Base-by-base conservation (phyloP, 92 coral and sea anemone species). In the Umimayanthus kanabou region DNA sequence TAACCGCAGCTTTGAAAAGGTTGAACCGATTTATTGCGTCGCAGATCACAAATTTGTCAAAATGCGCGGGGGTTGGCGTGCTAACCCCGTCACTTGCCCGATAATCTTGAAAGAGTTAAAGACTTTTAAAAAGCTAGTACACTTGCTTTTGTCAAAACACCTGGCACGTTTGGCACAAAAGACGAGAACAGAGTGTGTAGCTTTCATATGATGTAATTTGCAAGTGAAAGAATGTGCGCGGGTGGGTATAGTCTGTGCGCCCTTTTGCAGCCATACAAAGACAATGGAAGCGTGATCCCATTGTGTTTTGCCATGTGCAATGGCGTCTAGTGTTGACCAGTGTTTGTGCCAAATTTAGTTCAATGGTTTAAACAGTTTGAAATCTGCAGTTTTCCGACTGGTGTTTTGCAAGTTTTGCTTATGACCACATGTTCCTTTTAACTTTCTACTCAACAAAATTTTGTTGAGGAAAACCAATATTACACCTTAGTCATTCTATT, bases 171-270 rank as follows among this genome's bases (percentile, higher is more conserved):
- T 45, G 78, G 39, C 70, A 83, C 87, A 70, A 83, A 83, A 70
- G 76, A 45, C 15, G 23, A 50, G 67, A 83, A 47, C 78, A 45
- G 33, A 28, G 4, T 50, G 14, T 77, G 28, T 15, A 77, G n/a
- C 26, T 45, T 28, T n/a, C 64, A n/a, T 83, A 45, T 28, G 39
- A 33, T 28, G 29, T 83, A 70, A 83, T 83, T 83, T 70, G 78
- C 87, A 83, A 83, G 78, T 83, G 87, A 83, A 83, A 83, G 87
- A 70, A 71, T 69, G 77, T 43, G 61, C 43, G 78, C 87, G 76
- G 77, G 87, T 70, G 78, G 87, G 79, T 64, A 2, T 39, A 42
- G 78, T 71, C 76, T 37, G 11, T 69, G 69, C 40, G 74, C 64
- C 66, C 78, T 70, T 83, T 83, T 42, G 29, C 77, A 69, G 77